phyloP scores from a whole-genome alignment of 1,140 invertebrate species.

The Pachyrhynchus sulphureomaculatus region DNA sequence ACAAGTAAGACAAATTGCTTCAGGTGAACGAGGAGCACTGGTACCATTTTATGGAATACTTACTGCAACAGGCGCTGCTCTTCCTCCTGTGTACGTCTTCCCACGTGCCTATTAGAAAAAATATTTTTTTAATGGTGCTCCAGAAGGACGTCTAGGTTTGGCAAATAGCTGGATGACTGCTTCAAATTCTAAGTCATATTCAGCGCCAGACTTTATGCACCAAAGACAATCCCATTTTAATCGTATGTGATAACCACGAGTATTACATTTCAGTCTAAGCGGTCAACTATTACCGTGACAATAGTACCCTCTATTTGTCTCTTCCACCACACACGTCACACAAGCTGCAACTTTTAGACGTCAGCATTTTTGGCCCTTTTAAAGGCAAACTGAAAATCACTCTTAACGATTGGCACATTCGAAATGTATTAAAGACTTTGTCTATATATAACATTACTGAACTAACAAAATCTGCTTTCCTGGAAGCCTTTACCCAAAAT shows the following conservation, averaged over 20 bases:
- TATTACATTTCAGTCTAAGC: slow-evolving; percentile 22
- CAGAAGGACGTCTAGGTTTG: slow-evolving; percentile 3
- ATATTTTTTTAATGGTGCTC: not conserved
- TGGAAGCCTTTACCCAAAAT: not conserved
- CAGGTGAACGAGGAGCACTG: slow-evolving; percentile 16
- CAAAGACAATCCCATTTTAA: slow-evolving; percentile 2
- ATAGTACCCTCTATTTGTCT: slow-evolving; percentile 44
- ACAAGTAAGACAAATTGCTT: slow-evolving; percentile 20
- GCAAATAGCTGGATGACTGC: not conserved
- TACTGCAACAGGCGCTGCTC: not conserved
- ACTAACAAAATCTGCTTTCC: slow-evolving; percentile 20
- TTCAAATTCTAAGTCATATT: slow-evolving; percentile 1
- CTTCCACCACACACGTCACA: slow-evolving; percentile 46
- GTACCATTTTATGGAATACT: slow-evolving; percentile 9
- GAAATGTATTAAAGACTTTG: slow-evolving; percentile 41
- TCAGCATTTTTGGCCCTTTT: slow-evolving; percentile 44
- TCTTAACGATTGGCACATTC: slow-evolving; percentile 40
- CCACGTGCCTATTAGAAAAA: slow-evolving; percentile 1
- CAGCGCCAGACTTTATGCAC: not conserved
- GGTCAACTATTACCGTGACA: slow-evolving; percentile 36
- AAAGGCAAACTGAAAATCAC: slow-evolving; percentile 50
- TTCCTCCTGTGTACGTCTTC: slow-evolving; percentile 3
- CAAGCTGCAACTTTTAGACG: too few relatives aligned
- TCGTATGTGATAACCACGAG: not conserved
- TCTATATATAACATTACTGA: slow-evolving; percentile 42